Evolutionary conservation across 2,888 invertebrate genomes (phyloP).

Genomic region (Trachelus troglodyta): DNA sequence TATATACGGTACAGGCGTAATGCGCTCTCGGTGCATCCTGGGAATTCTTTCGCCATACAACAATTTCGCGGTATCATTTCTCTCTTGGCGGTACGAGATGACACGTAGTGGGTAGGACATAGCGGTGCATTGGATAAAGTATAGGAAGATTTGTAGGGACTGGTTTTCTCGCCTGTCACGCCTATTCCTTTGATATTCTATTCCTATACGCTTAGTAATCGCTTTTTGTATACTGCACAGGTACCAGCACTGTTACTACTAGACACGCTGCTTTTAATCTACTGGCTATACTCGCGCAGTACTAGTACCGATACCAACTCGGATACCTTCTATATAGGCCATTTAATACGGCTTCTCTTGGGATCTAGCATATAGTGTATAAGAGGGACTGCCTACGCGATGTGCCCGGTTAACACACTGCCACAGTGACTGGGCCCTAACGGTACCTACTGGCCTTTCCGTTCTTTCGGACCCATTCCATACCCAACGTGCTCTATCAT

Average conservation of each 20-base stretch:
- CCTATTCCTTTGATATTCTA: slow-evolving; percentile 18
- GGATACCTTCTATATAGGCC: not conserved
- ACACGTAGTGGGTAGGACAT: not conserved
- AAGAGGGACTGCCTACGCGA: not conserved
- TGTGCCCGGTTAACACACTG: slow-evolving; percentile 56
- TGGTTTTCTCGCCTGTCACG: slow-evolving; percentile 35
- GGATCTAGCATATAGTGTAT: not conserved
- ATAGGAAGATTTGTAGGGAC: slow-evolving; percentile 55
- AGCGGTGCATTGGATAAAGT: not conserved
- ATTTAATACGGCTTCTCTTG: not conserved
- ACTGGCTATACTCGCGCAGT: not conserved
- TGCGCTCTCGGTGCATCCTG: not conserved
- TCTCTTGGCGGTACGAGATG: not conserved
- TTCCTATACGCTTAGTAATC: not conserved
- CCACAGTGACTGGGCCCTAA: slow-evolving; percentile 47
- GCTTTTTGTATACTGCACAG: not conserved
- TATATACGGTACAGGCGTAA: not conserved
- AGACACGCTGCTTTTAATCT: not conserved
- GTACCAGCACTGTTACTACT: not conserved
- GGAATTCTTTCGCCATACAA: not conserved
- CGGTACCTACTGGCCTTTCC: slow-evolving; percentile 36
- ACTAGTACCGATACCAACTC: not conserved
- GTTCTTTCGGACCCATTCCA: not conserved
- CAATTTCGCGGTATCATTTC: not conserved
- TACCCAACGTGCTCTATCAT: not conserved